Base-by-base conservation (phyloP, 2,888 invertebrate species). In the Ochropleura plecta region DNA sequence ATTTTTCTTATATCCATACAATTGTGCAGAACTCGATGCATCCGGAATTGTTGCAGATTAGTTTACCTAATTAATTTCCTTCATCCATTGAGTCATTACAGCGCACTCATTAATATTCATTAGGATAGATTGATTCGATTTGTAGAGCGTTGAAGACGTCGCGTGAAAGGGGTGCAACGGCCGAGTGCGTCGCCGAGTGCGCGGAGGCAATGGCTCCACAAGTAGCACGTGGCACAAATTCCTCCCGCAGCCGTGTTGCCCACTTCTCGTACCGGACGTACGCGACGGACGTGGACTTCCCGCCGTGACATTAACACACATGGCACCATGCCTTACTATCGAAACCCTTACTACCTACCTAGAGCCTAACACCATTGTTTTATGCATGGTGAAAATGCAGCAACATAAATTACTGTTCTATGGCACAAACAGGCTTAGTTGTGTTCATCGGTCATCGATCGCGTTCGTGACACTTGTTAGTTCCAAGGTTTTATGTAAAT, bases 81-180 rank as follows among this genome's bases (percentile, higher is more conserved):
- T 60, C 68, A 90, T 88, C 82, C 86, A 89, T 85, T 83, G 84
- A 89, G 88, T 85, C 86, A 83, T 81, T 82, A 76, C 65, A 84
- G 85, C 85, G 83, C 78, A 73, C 76, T 55, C 87, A 93, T 94
- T 86, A 93, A 94, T 94, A 94, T 94, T 92, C 90, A 94, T 94
- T 87, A 92, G 89, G 89, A 89, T 89, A 88, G 92, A 93, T 93
- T 91, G 93, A 94, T 92, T 92, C 90, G 92, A 92, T 96, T 95
- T 95, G 93, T 96, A 95, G 96, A 96, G 96, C 96, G 94, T 95
- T 94, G 91, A 93, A 94, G 92, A 87, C 90, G 74, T 91, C 89
- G 91, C 94, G 95, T 94, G 96, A 96, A 95, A 95, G 94, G 95
- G 95, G 96, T 95, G 95, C 95, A 95, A 95, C 91, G 96, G 94